Conservation (phyloP, 1,140 invertebrate genomes). For the Micrasema longulum region DNA sequence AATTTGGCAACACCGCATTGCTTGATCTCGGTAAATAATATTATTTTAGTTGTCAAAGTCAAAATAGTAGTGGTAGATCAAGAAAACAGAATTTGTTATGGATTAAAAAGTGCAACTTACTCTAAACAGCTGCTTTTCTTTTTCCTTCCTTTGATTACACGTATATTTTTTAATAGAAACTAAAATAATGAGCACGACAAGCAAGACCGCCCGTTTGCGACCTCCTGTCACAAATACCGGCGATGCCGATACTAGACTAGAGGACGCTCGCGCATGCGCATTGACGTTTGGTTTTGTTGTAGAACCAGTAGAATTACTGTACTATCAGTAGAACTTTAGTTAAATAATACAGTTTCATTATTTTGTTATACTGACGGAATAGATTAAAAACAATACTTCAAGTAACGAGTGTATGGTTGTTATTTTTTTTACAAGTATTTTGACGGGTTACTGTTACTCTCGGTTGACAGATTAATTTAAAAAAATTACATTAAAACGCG, state of each 20-base stretch:
- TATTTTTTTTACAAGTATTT: too few species aligned
- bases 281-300: conserved; percentile 1
- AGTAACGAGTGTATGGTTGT: too few species aligned
- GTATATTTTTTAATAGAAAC: not conserved
- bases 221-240: conserved; percentile 27
- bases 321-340: conserved; percentile 18
- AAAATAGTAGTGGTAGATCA: too few species aligned
- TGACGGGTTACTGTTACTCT: too few species aligned
- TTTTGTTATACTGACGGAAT: too few species aligned
- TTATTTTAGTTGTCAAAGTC: too few species aligned
- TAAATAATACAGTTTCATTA: not conserved
- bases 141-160: not conserved
- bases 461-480: too few species aligned
- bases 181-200: not conserved
- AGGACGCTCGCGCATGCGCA: conserved; percentile 28
- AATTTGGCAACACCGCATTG: conserved; percentile 28
- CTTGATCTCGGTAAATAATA: not conserved
- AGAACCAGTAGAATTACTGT: conserved; percentile 20
- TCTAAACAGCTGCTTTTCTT: not conserved
- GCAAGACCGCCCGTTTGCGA: conserved; percentile 6
- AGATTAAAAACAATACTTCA: too few species aligned
- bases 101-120: conserved; percentile 26
- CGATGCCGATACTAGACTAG: conserved; percentile 7
- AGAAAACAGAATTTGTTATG: too few species aligned
- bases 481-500: too few species aligned